Conservation (phyloP, 1,140 invertebrate species). For the Bombus ignitus region DNA sequence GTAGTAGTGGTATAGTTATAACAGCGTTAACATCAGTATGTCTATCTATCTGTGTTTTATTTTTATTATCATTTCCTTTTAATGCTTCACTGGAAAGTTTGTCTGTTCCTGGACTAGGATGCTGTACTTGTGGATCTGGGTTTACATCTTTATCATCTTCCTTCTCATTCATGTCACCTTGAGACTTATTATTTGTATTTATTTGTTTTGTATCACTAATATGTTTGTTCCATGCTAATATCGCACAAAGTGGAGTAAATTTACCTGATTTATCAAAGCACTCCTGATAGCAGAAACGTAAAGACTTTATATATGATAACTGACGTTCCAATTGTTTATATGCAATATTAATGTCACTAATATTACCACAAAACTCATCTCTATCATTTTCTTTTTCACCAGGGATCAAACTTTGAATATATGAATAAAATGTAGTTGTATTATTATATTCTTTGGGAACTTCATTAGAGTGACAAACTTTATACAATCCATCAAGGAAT, state of each 20-base stretch:
- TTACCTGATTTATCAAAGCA: slow-evolving; percentile 25
- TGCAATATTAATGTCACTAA: slow-evolving; percentile 13
- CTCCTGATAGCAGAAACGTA: not conserved
- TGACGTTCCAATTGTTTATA: slow-evolving; percentile 9
- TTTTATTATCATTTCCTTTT: not conserved
- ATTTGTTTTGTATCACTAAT: slow-evolving; percentile 16
- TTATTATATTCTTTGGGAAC: not conserved
- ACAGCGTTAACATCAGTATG: fast-evolving
- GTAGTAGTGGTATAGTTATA: not conserved
- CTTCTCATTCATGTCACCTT: not conserved
- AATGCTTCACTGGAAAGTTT: not conserved
- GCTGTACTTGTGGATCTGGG: not conserved
- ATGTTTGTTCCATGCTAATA: slow-evolving; percentile 53
- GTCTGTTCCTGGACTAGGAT: not conserved
- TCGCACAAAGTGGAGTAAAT: slow-evolving; percentile 50
- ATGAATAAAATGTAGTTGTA: not conserved
- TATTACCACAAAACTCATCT: slow-evolving; percentile 16
- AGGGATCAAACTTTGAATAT: slow-evolving; percentile 18
- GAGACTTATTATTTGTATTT: not conserved
- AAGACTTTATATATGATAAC: not conserved
- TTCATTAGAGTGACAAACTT: slow-evolving; percentile 41
- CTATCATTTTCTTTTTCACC: not conserved
- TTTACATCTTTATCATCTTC: too few species aligned
- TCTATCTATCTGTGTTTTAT: not conserved
- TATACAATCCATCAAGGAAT: slow-evolving; percentile 55